Conservation (phyloP, 2,888 invertebrate species). For the Orthosia gothica region DNA sequence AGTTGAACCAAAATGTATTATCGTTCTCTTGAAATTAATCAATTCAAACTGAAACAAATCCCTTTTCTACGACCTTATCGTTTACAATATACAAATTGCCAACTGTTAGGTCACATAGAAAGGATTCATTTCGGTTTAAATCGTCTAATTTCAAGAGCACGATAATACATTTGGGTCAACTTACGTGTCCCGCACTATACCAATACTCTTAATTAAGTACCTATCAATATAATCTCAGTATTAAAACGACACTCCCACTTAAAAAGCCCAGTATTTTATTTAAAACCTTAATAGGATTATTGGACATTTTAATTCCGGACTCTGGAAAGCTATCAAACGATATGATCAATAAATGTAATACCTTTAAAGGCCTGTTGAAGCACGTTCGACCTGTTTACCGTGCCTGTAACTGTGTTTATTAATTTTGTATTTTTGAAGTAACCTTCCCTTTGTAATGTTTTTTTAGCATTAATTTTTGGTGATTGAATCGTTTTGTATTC, state of each 20-base stretch:
- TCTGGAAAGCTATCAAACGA: conserved; percentile 60
- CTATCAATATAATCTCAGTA: conserved; percentile 27
- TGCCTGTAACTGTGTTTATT: conserved; percentile 43
- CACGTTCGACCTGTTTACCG: conserved; percentile 63
- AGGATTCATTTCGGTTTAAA: too few species aligned
- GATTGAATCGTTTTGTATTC: conserved; percentile 29
- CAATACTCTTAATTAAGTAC: conserved; percentile 44
- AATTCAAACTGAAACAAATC: too few species aligned
- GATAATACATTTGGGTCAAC: too few species aligned
- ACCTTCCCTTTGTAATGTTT: conserved; percentile 23
- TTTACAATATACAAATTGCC: too few species aligned
- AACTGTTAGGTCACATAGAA: too few species aligned
- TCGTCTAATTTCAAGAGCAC: too few species aligned
- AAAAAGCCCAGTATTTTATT: conserved; percentile 46
- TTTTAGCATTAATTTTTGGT: conserved; percentile 1
- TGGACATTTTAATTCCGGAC: conserved; percentile 52
- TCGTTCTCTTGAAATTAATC: too few species aligned
- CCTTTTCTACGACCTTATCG: too few species aligned
- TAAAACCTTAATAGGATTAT: conserved; percentile 52
- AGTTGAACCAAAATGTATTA: too few species aligned
- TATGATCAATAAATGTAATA: conserved; percentile 71
- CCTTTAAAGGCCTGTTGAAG: conserved; percentile 50
- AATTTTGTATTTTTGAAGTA: conserved; percentile 46
- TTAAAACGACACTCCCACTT: conserved; percentile 29
- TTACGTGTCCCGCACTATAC: too few species aligned